Evolutionary conservation across 2,113 vertebrate genomes (phyloP), one percentile per base, ranked within the genome.

Genomic region (Rana temporaria): DNA sequence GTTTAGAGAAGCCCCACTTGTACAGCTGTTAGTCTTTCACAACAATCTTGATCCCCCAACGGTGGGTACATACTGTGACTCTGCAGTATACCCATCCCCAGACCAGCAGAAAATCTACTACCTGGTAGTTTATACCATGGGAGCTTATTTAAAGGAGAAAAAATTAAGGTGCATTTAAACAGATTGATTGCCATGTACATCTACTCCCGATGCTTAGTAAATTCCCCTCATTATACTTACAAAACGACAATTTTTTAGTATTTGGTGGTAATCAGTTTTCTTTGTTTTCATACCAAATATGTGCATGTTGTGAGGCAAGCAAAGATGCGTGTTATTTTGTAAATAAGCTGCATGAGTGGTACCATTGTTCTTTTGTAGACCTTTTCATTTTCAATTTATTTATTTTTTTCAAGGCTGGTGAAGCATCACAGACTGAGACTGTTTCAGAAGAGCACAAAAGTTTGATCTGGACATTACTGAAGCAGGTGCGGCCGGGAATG

Each of bases 371-470:
- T 38, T 38, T 19, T 52, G 19, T 64, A 19, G 24, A n/a, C 22
- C 4, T 42, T 52, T 64, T 34, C 5, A 52, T 55, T 48, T 53
- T 55, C 11, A 14, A 9, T 20, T 26, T n/a, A n/a, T n/a, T n/a
- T n/a, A n/a, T 66, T 67, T 52, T 68, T 78, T 70, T 71, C 26
- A 89, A 99, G 97, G 97, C 97, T 16, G 98, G 98, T 0, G 98
- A 99, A 78, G 98, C 96, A 63, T 94, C 95, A 79, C 98, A 99
- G 92, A 99, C 98, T 20, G 98, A 99, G 89, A 97, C 96, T 0
- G 98, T 99, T 15, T 99, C 98, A 30, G 98, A 99, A 89, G 98
- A 99, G 91, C 99, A 99, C 82, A 99, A 99, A 87, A 98, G 97
- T 86, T 92, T 99, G 66, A 99, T 99, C 82, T 99, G 98, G 98